Percentiles rank a stretch among this genome's conserved stretches.
These are phyloP conservation scores for Crotalus helleri DNA, from an alignment of 2,113 vertebrate genomes.

Conservation along the genomic window DNA sequence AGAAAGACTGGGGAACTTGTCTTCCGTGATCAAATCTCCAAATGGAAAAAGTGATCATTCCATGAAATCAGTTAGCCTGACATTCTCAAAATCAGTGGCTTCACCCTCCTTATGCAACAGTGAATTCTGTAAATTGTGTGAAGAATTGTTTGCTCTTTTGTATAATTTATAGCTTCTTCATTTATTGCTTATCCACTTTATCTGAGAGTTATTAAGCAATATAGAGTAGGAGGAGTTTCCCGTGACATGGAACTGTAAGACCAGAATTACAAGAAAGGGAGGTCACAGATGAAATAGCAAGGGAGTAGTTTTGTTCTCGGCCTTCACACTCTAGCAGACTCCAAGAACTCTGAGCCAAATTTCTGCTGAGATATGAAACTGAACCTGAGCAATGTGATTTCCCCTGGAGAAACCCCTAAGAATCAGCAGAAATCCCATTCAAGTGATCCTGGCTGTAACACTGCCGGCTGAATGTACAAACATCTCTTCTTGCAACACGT, in stretches of 20 bases:
- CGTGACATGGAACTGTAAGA: background rate
- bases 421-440: constrained; percentile 15
- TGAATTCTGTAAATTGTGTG: background rate
- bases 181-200: background rate
- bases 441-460: background rate
- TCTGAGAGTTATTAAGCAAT: background rate
- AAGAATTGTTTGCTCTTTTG: background rate
- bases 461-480: background rate
- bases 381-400: background rate
- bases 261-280: background rate
- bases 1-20: background rate
- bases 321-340: background rate
- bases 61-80: background rate
- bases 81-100: background rate
- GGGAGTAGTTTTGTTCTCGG: background rate
- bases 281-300: background rate
- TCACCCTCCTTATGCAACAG: background rate
- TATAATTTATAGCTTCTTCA: background rate
- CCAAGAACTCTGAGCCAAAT: constrained; percentile 11
- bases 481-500: constrained; percentile 2
- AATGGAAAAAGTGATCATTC: background rate
- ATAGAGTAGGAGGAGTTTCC: background rate
- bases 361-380: constrained; percentile 9
- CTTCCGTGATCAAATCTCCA: background rate
- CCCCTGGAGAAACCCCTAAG: background rate